phyloP scores from a whole-genome alignment of 2,888 invertebrate genomes.

The Ophioninae sp. region DNA sequence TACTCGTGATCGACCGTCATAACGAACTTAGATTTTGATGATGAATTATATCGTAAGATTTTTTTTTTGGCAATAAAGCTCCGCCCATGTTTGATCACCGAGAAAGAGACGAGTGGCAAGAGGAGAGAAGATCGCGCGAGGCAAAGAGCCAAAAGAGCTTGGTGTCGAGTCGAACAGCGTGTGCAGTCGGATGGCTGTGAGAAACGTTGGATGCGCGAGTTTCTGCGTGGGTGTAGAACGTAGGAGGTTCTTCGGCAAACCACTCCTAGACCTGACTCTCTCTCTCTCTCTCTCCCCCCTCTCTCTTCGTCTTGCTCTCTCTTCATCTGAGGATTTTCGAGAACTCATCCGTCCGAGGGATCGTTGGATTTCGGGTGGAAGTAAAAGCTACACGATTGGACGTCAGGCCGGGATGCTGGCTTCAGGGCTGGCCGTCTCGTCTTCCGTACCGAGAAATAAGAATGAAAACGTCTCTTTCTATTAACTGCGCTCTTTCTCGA shows the following conservation, averaged over 20 bases:
- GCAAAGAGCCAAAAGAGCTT: constrained; percentile 21
- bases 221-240: constrained; percentile 74
- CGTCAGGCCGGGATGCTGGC: neutral
- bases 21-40: too few species aligned
- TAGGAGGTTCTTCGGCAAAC: constrained; percentile 74
- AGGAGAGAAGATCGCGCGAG: neutral
- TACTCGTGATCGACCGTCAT: too few species aligned
- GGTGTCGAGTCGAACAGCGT: constrained; percentile 4
- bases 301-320: too few species aligned
- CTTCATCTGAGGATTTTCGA: constrained; percentile 51
- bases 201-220: constrained; percentile 1
- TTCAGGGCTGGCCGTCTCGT: too few species aligned
- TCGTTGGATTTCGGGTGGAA: constrained; percentile 37
- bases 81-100: neutral
- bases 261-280: constrained; percentile 71
- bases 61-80: constrained; percentile 47
- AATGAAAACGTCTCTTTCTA: constrained; percentile 50
- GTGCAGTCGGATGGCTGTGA: neutral
- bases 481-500: neutral
- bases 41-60: constrained; percentile 4
- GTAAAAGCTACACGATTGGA: constrained; percentile 57
- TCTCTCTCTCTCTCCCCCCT: constrained; percentile 40
- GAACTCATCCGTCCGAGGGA: constrained; percentile 26
- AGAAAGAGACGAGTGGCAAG: neutral
- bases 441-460: constrained; percentile 21